phyloP scores from a whole-genome alignment of 2,888 invertebrate species.

The Dendrolimus houi region DNA sequence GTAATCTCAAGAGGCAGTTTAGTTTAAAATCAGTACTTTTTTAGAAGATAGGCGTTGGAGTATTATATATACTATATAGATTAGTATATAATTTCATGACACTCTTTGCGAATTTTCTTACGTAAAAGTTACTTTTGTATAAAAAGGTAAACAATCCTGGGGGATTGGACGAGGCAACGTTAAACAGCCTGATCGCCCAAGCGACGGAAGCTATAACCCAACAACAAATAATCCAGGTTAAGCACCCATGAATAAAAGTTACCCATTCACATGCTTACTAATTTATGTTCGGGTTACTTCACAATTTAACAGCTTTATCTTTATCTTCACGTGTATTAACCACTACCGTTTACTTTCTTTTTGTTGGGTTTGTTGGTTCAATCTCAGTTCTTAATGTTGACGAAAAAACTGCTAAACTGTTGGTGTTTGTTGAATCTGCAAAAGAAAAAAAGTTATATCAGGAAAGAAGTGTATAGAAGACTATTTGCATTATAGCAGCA shows the following conservation, averaged over 20 bases:
- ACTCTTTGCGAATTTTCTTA: neutral
- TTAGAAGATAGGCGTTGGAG: too few relatives aligned
- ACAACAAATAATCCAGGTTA: conserved; percentile 74
- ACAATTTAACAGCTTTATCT: neutral
- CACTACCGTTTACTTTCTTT: neutral
- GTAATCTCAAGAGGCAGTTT: too few relatives aligned
- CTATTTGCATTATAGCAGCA: too few relatives aligned
- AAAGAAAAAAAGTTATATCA: too few relatives aligned
- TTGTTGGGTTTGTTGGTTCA: neutral
- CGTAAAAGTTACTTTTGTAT: conserved; percentile 9
- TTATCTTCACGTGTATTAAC: neutral
- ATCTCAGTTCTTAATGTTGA: neutral
- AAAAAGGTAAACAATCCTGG: conserved; percentile 72
- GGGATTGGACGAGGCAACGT: conserved; percentile 68
- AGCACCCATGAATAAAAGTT: conserved; percentile 5
- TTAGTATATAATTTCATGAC: too few relatives aligned
- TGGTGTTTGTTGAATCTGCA: too few relatives aligned
- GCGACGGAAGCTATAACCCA: conserved; percentile 74
- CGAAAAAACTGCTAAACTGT: too few relatives aligned
- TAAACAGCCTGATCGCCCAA: conserved; percentile 71
- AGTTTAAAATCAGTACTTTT: too few relatives aligned
- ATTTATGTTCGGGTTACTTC: neutral
- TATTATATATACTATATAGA: too few relatives aligned
- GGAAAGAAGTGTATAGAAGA: too few relatives aligned
- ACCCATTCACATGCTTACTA: conserved; percentile 1